Evolutionary conservation across 1,140 invertebrate genomes (phyloP), one percentile per base, ranked within the genome.

Genomic region (Ylistrum balloti): DNA sequence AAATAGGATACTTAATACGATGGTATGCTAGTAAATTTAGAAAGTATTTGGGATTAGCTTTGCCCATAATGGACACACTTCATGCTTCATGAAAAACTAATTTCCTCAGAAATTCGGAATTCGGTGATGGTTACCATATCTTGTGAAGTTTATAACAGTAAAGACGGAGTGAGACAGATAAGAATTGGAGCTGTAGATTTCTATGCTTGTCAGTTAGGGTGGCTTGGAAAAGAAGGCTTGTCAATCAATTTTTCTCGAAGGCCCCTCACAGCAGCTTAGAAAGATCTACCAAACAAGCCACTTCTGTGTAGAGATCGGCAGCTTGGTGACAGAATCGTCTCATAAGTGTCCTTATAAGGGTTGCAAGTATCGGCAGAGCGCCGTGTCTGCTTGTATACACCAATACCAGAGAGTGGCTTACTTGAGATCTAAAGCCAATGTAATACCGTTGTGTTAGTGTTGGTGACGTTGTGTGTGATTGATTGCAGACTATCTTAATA

Each of bases 121-220:
- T 74, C 56, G 22, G 56, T 11, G 9, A 17, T 74, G 28, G 28
- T 74, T 74, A 74, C 56, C 22, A 17, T 74, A n/a, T 28, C 56
- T 74, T n/a, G 13, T 74, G 17, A 74, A 74, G 9, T 74, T 74
- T 28, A n/a, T 74, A 5, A n/a, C 28, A 28, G 22, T 74, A 74
- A 74, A 2, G 56, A 74, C 56, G 22, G 22, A 74, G 56, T 11
- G 9, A 74, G 56, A 74, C 56, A 74, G 56, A 74, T 74, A 9
- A 3, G n/a, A 7, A 74, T 74, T 74, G n/a, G 56, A 74, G 56
- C 56, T n/a, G 13, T 74, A 56, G 56, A 74, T 28, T 28, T 74
- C 56, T 74, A n/a, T 74, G 56, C 56, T 74, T 74, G 56, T 74
- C 56, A 74, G 56, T 74, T 74, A 28, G n/a, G 56, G 56, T 74